Evolutionary conservation across 2,113 vertebrate species (phyloP), one percentile per base, ranked within the genome.

Genomic region (Epinephelus cyanopodus): DNA sequence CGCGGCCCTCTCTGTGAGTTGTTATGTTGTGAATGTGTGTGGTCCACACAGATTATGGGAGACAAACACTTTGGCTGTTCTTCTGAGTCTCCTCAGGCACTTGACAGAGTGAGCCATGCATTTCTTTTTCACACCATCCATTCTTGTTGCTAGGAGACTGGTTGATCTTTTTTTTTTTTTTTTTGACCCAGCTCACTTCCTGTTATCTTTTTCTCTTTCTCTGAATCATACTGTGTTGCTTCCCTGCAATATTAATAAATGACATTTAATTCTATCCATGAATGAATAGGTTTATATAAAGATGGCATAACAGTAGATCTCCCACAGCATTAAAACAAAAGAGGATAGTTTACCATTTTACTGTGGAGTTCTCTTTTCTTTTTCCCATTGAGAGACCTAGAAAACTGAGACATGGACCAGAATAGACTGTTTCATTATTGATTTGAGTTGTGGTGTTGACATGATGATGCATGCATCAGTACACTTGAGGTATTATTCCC

Each of bases 71-170:
- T 77, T 72, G 78, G 74, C 87, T 88, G 70, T 91, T 89, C 81
- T 81, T 83, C 78, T 54, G 58, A 83, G 47, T 86, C 84, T 91
- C 83, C 77, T 88, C 71, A 6, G 74, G 85, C 84, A 73, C 64
- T 86, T 86, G 87, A 90, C 86, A 77, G 85, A 80, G 83, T 84
- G 76, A 85, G 79, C 83, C 77, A 50, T 88, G 73, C 87, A 84
- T 90, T 89, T 88, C 62, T 85, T 82, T 85, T 89, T 88, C 69
- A 75, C 84, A 81, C 74, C 52, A 81, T 91, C 88, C 81, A 18
- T 88, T 84, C 83, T 83, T 83, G 92, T 94, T 93, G 92, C 93
- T 92, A 92, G 86, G 93, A 90, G 76, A 93, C 93, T 77, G 75
- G 58, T 87, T 85, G 84, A 75, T 92, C 57, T 77, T 91, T 75